phyloP scores from a whole-genome alignment of 1,140 invertebrate genomes.

The Wiebesia pumilae region DNA sequence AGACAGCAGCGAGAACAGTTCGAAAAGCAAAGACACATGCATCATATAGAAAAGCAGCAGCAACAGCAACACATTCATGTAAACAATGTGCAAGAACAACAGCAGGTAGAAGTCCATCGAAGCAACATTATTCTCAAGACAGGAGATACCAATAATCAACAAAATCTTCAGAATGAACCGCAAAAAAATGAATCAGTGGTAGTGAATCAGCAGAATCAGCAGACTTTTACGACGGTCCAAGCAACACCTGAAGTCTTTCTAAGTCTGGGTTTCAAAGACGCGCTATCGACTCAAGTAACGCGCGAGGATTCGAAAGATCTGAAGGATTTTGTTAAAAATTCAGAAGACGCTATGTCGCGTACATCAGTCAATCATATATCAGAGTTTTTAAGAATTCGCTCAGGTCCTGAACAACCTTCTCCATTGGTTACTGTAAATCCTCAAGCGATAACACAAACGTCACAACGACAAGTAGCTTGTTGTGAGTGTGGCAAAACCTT shows the following conservation, averaged over 20 bases:
- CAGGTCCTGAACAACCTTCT: conserved; percentile 65
- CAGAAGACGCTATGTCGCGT: conserved; percentile 67
- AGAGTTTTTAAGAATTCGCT: conserved; percentile 70
- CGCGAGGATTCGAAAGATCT: conserved; percentile 69
- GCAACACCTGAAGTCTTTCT: conserved; percentile 70
- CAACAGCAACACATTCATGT: conserved; percentile 50
- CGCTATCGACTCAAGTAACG: conserved; percentile 60
- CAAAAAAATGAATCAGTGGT: conserved; percentile 63
- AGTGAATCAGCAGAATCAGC: conserved; percentile 50
- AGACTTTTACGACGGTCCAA: conserved; percentile 69
- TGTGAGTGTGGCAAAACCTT: conserved; percentile 71
- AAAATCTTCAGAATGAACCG: conserved; percentile 64
- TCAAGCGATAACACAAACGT: conserved; percentile 67
- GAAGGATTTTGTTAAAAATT: conserved; percentile 66
- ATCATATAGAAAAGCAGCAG: conserved; percentile 69
- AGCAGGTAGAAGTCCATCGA: conserved; percentile 65
- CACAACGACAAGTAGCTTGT: conserved; percentile 69
- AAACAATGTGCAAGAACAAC: conserved; percentile 23
- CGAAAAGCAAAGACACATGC: conserved; percentile 68
- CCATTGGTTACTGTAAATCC: conserved; percentile 71
- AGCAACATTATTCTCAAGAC: conserved; percentile 70
- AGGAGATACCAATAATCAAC: conserved; percentile 64
- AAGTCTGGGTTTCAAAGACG: conserved; percentile 70
- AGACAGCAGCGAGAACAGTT: conserved; percentile 70
- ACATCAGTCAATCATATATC: conserved; percentile 71